A percentile compares a stretch with the other conserved stretches of the same genome.
Conservation (phyloP, 2,888 invertebrate species). For the Drosophila siamana region DNA sequence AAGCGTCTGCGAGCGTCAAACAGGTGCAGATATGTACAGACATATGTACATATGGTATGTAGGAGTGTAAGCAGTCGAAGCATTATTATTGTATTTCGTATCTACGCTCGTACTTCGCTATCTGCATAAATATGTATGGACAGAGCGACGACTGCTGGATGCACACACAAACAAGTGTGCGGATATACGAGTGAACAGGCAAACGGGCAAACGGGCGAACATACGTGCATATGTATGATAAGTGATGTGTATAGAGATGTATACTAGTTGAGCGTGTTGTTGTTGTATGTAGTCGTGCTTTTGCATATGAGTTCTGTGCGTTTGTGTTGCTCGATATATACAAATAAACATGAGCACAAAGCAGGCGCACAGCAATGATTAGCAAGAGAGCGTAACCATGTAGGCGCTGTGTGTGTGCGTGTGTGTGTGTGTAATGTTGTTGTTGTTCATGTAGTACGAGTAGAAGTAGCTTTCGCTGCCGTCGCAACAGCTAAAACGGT, state of each 20-base stretch:
- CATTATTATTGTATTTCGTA: constrained; percentile 30
- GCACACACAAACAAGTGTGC: constrained; percentile 13
- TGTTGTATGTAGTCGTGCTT: constrained; percentile 44
- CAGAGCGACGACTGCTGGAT: neutral
- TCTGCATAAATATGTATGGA: constrained; percentile 3
- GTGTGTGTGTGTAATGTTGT: constrained; percentile 48
- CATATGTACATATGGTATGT: neutral
- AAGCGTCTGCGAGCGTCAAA: neutral
- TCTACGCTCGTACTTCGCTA: constrained; percentile 30
- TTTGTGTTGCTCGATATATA: constrained; percentile 82
- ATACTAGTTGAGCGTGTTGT: constrained; percentile 9
- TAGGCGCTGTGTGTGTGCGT: constrained; percentile 41
- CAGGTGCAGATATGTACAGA: neutral
- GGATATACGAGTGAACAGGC: constrained; percentile 5
- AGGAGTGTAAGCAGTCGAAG: constrained; percentile 14
- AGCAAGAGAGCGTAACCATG: constrained; percentile 59
- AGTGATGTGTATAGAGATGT: constrained; percentile 27
- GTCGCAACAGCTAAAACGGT: constrained; percentile 68
- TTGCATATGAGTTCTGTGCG: constrained; percentile 71
- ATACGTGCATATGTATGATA: constrained; percentile 27
- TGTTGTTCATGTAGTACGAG: constrained; percentile 48
- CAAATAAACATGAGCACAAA: constrained; percentile 80
- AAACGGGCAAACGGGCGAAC: constrained; percentile 12
- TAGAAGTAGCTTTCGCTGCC: constrained; percentile 63
- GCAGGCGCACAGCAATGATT: constrained; percentile 78